phyloP scores from a whole-genome alignment of 2,888 invertebrate species.

The Coleophora deauratella region DNA sequence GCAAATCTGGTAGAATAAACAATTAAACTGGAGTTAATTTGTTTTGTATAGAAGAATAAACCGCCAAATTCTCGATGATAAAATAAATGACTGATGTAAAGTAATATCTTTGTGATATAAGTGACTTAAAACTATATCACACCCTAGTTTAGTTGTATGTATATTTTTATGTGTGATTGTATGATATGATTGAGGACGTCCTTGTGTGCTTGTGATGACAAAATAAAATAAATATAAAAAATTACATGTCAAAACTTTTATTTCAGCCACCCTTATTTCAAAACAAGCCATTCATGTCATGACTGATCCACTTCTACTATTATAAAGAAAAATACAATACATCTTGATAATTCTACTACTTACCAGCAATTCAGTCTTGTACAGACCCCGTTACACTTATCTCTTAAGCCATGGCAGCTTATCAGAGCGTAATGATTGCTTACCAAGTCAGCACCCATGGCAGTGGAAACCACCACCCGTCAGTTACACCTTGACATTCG shows the following conservation, averaged over 20 bases:
- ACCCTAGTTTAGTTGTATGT: conserved; percentile 61
- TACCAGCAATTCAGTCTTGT: conserved; percentile 8
- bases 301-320: too few species aligned
- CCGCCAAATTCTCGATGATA: conserved; percentile 49
- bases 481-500: conserved; percentile 53
- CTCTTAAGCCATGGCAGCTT: conserved; percentile 4
- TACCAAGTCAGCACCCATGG: conserved; percentile 22
- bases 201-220: conserved; percentile 68
- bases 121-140: conserved; percentile 49
- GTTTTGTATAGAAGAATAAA: conserved; percentile 8
- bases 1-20: too few species aligned
- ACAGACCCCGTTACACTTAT: conserved; percentile 43
- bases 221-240: conserved; percentile 35
- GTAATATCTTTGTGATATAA: conserved; percentile 64
- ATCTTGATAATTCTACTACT: background rate
- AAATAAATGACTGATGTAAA: conserved; percentile 69
- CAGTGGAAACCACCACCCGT: conserved; percentile 10
- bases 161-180: conserved; percentile 50
- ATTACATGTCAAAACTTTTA: background rate
- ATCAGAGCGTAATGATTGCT: conserved; percentile 43
- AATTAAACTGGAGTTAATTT: background rate
- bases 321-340: background rate
- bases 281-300: too few species aligned
- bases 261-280: background rate
- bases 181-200: conserved; percentile 68